phyloP scores from a whole-genome alignment of 2,113 vertebrate genomes.

The Pterocles gutturalis region DNA sequence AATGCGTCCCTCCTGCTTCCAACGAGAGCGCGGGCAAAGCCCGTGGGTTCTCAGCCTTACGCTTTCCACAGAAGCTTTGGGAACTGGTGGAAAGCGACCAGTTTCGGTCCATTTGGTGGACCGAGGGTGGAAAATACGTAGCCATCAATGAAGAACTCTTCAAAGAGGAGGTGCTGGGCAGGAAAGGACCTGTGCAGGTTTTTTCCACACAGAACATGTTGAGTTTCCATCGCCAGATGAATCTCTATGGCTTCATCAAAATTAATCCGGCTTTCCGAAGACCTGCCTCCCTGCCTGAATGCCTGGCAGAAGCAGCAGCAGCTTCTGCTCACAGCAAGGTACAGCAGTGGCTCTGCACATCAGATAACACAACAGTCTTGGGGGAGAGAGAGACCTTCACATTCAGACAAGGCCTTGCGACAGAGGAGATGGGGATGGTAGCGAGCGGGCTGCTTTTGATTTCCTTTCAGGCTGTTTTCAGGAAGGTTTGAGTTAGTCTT shows the following conservation, averaged over 20 bases:
- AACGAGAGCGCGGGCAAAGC: fast-evolving
- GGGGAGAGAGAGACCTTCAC: too few species aligned
- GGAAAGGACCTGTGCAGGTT: neutral
- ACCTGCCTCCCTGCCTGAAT: neutral
- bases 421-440: neutral
- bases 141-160: neutral
- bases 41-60: neutral
- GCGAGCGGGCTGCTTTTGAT: fast-evolving
- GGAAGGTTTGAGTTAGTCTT: neutral
- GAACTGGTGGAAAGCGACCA: neutral
- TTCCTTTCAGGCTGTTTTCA: too few species aligned
- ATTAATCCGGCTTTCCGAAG: fast-evolving
- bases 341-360: too few species aligned
- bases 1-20: neutral
- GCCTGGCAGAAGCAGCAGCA: too few species aligned
- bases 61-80: conserved; percentile 15
- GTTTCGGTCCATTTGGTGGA: neutral
- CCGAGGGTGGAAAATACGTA: neutral
- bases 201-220: neutral
- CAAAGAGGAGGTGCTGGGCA: neutral
- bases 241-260: neutral
- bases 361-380: too few species aligned
- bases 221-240: neutral
- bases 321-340: too few species aligned
- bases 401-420: neutral